These are phyloP conservation scores for Sebastes vulpes DNA, from an alignment of 2,797 vertebrate species.

Conservation along the genomic window DNA sequence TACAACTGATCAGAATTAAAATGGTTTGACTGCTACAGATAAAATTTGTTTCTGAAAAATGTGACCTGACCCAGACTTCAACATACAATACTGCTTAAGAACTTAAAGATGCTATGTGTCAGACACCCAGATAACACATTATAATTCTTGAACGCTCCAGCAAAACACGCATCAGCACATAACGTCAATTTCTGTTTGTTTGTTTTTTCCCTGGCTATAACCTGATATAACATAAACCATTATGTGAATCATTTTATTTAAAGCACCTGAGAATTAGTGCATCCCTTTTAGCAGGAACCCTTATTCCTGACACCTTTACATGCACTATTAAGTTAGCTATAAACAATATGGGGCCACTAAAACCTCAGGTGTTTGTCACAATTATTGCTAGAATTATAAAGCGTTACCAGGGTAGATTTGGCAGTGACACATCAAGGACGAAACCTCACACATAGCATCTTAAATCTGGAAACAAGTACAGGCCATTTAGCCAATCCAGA, in stretches of 20 bases:
- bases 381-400: constrained; percentile 70
- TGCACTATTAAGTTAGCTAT: neutral
- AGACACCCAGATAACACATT: constrained; percentile 57
- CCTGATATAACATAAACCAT: neutral
- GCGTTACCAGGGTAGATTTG: constrained; percentile 50
- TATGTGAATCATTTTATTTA: constrained; percentile 16
- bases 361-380: constrained; percentile 3
- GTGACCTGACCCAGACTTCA: constrained; percentile 47
- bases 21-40: constrained; percentile 1
- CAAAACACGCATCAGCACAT: constrained; percentile 4
- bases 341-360: constrained; percentile 9
- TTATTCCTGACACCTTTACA: neutral
- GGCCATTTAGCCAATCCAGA: constrained; percentile 18
- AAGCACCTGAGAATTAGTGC: constrained; percentile 9
- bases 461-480: constrained; percentile 41
- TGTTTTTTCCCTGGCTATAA: neutral
- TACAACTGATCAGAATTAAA: neutral
- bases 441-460: constrained; percentile 70
- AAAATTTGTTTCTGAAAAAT: constrained; percentile 48
- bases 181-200: neutral
- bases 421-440: constrained; percentile 42
- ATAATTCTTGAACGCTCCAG: constrained; percentile 36
- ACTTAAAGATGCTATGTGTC: constrained; percentile 55
- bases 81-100: constrained; percentile 35
- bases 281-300: neutral